Base-by-base conservation (phyloP, 2,888 invertebrate species). In the Lasioglossum figueresi region DNA sequence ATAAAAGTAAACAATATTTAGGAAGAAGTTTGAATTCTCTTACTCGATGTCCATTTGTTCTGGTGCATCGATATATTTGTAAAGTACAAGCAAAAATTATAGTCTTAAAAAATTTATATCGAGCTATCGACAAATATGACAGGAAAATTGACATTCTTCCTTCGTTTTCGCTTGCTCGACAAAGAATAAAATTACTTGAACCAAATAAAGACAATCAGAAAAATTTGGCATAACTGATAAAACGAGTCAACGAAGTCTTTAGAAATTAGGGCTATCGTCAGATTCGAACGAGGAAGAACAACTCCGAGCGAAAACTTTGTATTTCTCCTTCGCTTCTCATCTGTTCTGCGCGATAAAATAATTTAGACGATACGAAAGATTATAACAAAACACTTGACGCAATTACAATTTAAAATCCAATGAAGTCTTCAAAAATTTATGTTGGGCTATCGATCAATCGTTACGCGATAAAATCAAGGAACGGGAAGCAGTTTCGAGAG, bases 331-430 rank as follows among this genome's bases (percentile, higher is more conserved):
- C n/a, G 56, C 12, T 10, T 56, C n/a, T n/a, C 56, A 4, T 12
- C n/a, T 56, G 56, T n/a, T 56, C n/a, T 3, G 56, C 56, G 56
- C 12, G 56, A 56, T n/a, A 56, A 56, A 56, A n/a, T 56, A 56
- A 56, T 56, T n/a, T 56, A 56, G 56, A 56, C 56, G 56, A 56
- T 56, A 56, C 56, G 56, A 56, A 56, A 56, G 56, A n/a, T 56
- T n/a, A 56, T 56, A 56, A 56, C 43, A 71, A 71, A 31, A 34
- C 23, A 43, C 71, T 23, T 19, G 71, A 19, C 56, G 56, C 56
- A 56, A 56, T 56, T 56, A 56, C 56, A 56, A 56, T 56, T 4
- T 56, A 56, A 56, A 56, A 56, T 56, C 12, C 56, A 63, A 63
- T 63, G 63, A 63, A 34, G 31, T 63, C 63, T 63, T 63, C 14